Percentiles rank a stretch among this genome's conserved stretches.
Evolutionary conservation across 1,140 invertebrate genomes (phyloP).

Genomic region (Calephelis virginiensis): DNA sequence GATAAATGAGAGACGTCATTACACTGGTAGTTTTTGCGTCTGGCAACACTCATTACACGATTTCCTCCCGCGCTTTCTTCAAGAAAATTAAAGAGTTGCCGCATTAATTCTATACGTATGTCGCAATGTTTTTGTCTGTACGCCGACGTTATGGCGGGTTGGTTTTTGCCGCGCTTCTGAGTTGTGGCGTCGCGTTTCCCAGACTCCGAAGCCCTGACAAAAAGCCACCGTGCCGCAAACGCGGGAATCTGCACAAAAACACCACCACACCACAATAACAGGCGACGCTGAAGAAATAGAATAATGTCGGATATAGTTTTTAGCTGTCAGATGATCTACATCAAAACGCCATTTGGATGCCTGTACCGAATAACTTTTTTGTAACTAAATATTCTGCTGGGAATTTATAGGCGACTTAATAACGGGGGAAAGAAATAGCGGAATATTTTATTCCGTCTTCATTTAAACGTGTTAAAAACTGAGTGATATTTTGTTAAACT

Average conservation of each 20-base stretch:
- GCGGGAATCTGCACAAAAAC: constrained; percentile 26
- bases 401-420: not conserved
- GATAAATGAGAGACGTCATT: constrained; percentile 63
- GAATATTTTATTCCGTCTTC: not conserved
- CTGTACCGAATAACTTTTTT: constrained; percentile 21
- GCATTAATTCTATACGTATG: constrained; percentile 73
- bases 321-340: constrained; percentile 14
- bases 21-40: constrained; percentile 66
- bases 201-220: constrained; percentile 20
- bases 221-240: constrained; percentile 19
- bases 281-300: constrained; percentile 23
- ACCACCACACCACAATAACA: constrained; percentile 19
- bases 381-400: constrained; percentile 10
- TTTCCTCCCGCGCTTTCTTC: constrained; percentile 74
- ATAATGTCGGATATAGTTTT: constrained; percentile 16
- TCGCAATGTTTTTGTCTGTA: constrained; percentile 63
- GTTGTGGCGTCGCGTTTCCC: constrained; percentile 25
- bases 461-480: not conserved
- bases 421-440: not conserved
- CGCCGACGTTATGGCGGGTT: constrained; percentile 58
- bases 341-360: constrained; percentile 48
- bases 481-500: too few relatives aligned
- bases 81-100: constrained; percentile 75
- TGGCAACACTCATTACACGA: constrained; percentile 67
- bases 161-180: constrained; percentile 48